Evolutionary conservation across 2,888 invertebrate species (phyloP).

Genomic region (Mimas tiliae): DNA sequence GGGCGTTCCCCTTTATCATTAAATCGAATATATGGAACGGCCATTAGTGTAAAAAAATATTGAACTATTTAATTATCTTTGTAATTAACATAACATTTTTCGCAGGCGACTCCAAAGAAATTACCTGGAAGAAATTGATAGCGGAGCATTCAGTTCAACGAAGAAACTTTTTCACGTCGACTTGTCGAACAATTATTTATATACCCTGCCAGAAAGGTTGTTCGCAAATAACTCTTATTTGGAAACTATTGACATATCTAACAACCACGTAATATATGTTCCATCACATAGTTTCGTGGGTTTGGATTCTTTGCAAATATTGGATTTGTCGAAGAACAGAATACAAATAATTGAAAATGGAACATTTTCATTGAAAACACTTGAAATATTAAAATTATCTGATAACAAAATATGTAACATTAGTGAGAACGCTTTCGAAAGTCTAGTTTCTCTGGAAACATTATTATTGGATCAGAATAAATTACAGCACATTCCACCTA

Average conservation of each 20-base stretch:
- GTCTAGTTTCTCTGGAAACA: slow-evolving; percentile 78
- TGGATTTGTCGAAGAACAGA: slow-evolving; percentile 89
- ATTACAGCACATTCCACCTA: slow-evolving; percentile 73
- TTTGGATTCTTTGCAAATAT: slow-evolving; percentile 85
- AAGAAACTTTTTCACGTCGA: slow-evolving; percentile 88
- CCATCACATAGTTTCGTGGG: slow-evolving; percentile 85
- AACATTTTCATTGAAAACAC: slow-evolving; percentile 83
- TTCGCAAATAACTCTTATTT: slow-evolving; percentile 85
- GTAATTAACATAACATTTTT: slow-evolving; percentile 43
- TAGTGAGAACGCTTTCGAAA: slow-evolving; percentile 83
- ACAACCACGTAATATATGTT: slow-evolving; percentile 86
- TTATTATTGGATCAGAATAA: slow-evolving; percentile 84
- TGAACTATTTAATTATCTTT: neutral
- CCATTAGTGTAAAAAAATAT: neutral
- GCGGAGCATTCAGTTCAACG: slow-evolving; percentile 83
- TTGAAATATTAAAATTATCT: slow-evolving; percentile 87
- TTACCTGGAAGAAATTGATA: slow-evolving; percentile 85
- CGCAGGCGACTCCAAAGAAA: slow-evolving; percentile 88
- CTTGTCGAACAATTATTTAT: slow-evolving; percentile 87
- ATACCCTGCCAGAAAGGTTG: slow-evolving; percentile 81
- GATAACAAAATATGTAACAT: slow-evolving; percentile 87
- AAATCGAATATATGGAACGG: too few species aligned
- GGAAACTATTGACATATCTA: slow-evolving; percentile 87
- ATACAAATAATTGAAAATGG: slow-evolving; percentile 85
- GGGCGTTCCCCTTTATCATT: too few species aligned